Base-by-base conservation (phyloP, 2,797 vertebrate genomes). In the Erpetoichthys calabaricus region DNA sequence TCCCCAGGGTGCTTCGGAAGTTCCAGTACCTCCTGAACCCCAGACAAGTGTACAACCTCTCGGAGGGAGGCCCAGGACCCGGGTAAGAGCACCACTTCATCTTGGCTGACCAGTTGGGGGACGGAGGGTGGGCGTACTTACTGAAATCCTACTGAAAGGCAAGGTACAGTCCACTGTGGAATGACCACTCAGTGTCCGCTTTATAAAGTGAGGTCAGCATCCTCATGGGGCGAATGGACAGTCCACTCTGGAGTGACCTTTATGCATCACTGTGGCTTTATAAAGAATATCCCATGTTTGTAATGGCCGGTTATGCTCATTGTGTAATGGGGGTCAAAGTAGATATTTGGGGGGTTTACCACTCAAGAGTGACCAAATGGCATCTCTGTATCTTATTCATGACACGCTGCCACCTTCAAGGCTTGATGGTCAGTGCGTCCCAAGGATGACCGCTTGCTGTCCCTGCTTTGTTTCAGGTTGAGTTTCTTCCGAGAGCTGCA, bases 11-110 rank as follows among this genome's bases (percentile, higher is more conserved):
- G 57, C 82, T 95, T 63, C 81, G 89, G 60, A 94, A 93, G 71
- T 90, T 95, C 73, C 92, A 92, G 65, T 89, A 87, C 63, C 74
- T 94, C 55, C 79, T 96, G 58, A 96, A 96, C 69, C 94, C 94
- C 42, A 86, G 89, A 50, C 94, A 97, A 71, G 89, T 96, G 42
- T 92, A 90, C 70, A 91, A 92, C 73, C 80, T 96, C 44, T 70
- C 76, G 53, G 86, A 80, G 4, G 91, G 89, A 42, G 91, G 90
- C 46, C 91, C 92, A 4, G 76, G 73, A 53, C 77, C 85, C 5
- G 94, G 94, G 94, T 95, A 82, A 69, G 63, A 41, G 47, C 9
- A 10, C 49, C 45, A 45, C 9, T 60, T 25, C 25, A 25, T 25
- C 25, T 25, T 25, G 25, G 25, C 25, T 25, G 47, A 45, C 44